Evolutionary conservation across 2,797 vertebrate genomes (phyloP).

Genomic region (Scyliorhinus canicula): DNA sequence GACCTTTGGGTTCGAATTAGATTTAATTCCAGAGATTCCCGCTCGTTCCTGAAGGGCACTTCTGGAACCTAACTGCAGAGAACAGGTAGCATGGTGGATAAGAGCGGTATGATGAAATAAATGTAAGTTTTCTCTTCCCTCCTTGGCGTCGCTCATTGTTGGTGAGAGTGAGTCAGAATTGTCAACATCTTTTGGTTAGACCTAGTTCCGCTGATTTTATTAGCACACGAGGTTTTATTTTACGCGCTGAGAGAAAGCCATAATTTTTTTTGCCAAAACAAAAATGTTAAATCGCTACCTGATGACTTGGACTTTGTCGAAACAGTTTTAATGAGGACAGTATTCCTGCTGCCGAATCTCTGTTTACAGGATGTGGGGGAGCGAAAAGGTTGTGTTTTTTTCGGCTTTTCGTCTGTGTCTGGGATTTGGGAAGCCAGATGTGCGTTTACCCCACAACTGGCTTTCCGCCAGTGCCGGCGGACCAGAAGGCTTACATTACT

Average conservation of each 20-base stretch:
- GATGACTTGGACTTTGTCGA: background rate
- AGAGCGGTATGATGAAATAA: background rate
- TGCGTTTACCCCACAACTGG: background rate
- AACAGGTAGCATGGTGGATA: background rate
- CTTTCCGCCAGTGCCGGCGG: background rate
- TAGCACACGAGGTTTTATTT: background rate
- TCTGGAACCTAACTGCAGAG: background rate
- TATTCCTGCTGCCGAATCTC: background rate
- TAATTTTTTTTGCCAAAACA: background rate
- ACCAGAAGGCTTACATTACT: constrained; percentile 13
- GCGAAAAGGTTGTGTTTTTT: background rate
- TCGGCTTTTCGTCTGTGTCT: background rate
- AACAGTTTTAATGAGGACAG: background rate
- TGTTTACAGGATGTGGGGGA: background rate
- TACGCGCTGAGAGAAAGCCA: background rate
- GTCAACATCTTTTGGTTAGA: background rate
- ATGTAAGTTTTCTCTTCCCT: too few species aligned
- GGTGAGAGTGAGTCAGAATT: background rate
- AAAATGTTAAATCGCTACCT: too few species aligned
- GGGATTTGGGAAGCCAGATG: constrained; percentile 17
- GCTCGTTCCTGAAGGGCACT: too few species aligned
- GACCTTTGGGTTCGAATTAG: background rate
- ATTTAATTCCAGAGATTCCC: background rate
- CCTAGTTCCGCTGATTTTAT: background rate
- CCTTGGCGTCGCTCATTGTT: background rate